Conservation (phyloP, 2,797 vertebrate genomes). For the Centropyge bicolor region DNA sequence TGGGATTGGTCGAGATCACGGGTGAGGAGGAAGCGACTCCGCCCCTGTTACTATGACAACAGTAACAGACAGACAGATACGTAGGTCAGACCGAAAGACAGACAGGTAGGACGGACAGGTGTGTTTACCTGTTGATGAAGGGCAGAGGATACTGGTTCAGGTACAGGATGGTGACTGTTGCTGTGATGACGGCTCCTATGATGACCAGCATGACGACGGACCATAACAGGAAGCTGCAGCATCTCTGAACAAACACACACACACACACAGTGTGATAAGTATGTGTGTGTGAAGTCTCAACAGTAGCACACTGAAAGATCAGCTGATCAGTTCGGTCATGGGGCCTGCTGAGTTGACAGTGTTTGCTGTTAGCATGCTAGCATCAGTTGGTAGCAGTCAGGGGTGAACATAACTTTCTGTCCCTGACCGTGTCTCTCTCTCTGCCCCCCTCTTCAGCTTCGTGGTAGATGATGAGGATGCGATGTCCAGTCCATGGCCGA, state of each 20-base stretch:
- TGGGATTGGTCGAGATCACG: constrained; percentile 87
- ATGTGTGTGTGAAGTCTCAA: neutral
- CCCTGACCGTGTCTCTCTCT: no score
- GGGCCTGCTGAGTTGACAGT: neutral
- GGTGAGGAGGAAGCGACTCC: constrained; percentile 74
- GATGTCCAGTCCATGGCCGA: no score
- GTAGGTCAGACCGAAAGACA: neutral
- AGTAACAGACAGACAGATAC: neutral
- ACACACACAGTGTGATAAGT: neutral
- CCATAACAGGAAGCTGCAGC: constrained; percentile 87
- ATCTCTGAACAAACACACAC: constrained; percentile 64
- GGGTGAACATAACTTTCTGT: no score
- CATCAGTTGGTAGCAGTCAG: neutral
- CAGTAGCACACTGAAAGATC: neutral
- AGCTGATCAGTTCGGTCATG: neutral
- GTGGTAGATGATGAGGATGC: no score
- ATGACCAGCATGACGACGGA: constrained; percentile 80
- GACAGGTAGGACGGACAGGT: neutral
- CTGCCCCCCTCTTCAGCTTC: no score
- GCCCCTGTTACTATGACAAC: constrained; percentile 46
- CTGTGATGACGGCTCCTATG: constrained; percentile 79
- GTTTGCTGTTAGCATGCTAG: neutral
- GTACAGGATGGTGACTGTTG: constrained; percentile 86
- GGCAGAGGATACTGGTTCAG: constrained; percentile 85
- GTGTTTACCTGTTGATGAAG: constrained; percentile 66